Evolutionary conservation across 2,113 vertebrate genomes (phyloP).

Genomic region (Podiceps cristatus): DNA sequence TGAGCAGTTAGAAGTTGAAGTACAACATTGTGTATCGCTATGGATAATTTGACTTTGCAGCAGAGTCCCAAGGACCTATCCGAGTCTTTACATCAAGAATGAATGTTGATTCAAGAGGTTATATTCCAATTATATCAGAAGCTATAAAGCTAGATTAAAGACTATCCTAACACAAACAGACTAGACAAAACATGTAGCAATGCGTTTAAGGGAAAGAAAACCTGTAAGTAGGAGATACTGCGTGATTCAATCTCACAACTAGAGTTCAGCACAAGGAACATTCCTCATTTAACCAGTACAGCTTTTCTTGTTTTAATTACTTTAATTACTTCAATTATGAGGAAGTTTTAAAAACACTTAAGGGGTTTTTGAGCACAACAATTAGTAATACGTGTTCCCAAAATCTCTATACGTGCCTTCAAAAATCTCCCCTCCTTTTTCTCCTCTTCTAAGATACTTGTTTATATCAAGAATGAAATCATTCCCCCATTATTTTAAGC

Average conservation of each 20-base stretch:
- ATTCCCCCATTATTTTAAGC: background rate
- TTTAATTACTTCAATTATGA: conserved; percentile 40
- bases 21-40: accelerated
- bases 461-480: background rate
- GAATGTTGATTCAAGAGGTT: background rate
- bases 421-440: background rate
- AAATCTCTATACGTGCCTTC: background rate
- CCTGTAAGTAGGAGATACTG: background rate
- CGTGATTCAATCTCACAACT: background rate
- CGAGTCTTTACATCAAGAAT: background rate
- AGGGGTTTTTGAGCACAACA: conserved; percentile 9
- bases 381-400: background rate
- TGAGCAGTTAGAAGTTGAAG: background rate
- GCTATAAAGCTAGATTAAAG: background rate
- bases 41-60: background rate
- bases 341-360: background rate
- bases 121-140: background rate
- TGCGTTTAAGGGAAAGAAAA: background rate
- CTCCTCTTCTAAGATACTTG: background rate
- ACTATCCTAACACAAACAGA: background rate
- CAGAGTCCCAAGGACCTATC: background rate
- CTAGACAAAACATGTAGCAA: conserved; percentile 36
- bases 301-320: conserved; percentile 30
- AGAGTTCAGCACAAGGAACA: background rate
- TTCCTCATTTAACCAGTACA: background rate